phyloP scores from a whole-genome alignment of 1,140 invertebrate genomes.

The Schlechtendalia chinensis region DNA sequence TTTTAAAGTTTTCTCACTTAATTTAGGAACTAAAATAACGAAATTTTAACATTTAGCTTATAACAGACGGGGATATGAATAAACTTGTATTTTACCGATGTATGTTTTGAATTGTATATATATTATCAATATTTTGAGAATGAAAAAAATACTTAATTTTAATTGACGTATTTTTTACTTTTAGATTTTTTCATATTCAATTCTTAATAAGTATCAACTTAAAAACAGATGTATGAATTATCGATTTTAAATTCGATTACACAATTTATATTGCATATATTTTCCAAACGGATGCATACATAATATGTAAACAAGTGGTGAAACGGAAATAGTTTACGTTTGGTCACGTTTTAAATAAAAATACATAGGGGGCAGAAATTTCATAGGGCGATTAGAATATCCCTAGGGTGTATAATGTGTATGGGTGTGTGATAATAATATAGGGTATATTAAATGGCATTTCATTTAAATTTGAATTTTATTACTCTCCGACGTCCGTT shows the following conservation, averaged over 20 bases:
- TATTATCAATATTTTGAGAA: not conserved
- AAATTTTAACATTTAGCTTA: not conserved
- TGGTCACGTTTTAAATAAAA: slow-evolving; percentile 17
- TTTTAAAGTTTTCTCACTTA: not conserved
- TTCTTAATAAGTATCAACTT: not conserved
- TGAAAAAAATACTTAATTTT: not conserved
- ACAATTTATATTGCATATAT: not conserved
- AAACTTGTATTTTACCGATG: not conserved
- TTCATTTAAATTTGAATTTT: slow-evolving; percentile 42
- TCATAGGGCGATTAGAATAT: not conserved
- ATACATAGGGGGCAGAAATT: not conserved
- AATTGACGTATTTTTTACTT: not conserved
- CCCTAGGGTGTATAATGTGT: not conserved
- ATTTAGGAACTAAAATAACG: not conserved
- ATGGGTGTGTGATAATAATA: not conserved
- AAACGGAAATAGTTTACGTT: slow-evolving; percentile 14
- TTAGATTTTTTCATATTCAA: not conserved
- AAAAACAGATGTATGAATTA: not conserved
- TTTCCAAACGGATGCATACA: not conserved
- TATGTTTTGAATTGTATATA: not conserved
- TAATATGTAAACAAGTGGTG: not conserved
- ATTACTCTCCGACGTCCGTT: slow-evolving; percentile 19
- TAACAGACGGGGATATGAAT: not conserved
- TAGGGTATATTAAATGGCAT: slow-evolving; percentile 28
- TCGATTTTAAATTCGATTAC: not conserved